Conservation (phyloP, 2,888 invertebrate genomes). For the Desoria tigrina region DNA sequence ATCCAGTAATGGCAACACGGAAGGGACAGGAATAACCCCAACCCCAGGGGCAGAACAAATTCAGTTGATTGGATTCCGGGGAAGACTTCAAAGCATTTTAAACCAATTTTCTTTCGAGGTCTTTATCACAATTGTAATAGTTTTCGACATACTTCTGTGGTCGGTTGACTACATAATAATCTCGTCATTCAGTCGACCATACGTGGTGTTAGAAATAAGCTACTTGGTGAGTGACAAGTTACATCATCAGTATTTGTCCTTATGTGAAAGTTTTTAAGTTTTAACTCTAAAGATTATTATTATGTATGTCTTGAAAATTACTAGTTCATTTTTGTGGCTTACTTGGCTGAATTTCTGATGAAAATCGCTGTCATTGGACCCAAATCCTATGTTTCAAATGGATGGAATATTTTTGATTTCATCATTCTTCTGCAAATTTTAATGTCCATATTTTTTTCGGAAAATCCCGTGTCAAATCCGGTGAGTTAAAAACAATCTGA, state of each 20-base stretch:
- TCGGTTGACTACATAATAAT: too few species aligned
- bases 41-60: too few species aligned
- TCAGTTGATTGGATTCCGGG: background rate
- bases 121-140: background rate
- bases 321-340: constrained; percentile 24
- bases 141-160: background rate
- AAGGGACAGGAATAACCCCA: too few species aligned
- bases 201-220: background rate
- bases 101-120: background rate
- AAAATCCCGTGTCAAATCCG: background rate
- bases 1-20: background rate
- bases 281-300: background rate
- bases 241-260: background rate
- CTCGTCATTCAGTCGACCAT: background rate
- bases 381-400: constrained; percentile 24
- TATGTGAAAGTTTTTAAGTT: background rate
- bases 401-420: constrained; percentile 35
- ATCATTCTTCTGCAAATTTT: constrained; percentile 31
- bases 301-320: background rate
- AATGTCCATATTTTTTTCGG: constrained; percentile 14
- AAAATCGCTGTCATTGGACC: constrained; percentile 32
- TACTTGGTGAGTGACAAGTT: background rate
- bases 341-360: constrained; percentile 29
- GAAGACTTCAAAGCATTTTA: background rate
- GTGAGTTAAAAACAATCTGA: constrained; percentile 17